Conservation (phyloP, 1,140 invertebrate species). For the Caenorhabditis brenneri region DNA sequence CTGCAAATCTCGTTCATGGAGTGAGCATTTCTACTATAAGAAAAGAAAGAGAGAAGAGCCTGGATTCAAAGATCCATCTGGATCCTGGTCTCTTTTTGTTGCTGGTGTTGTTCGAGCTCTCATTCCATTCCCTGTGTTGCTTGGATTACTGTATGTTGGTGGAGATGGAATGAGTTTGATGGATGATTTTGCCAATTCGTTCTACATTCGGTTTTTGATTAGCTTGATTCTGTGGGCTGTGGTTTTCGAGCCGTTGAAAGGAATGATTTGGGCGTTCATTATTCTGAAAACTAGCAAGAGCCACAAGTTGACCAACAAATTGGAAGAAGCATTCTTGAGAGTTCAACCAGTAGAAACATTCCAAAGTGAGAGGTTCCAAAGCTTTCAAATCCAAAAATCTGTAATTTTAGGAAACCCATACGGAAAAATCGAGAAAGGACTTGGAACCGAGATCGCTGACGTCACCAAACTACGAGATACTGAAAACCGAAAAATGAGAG, state of each 20-base stretch:
- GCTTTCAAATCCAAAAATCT: not conserved
- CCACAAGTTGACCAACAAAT: slow-evolving; percentile 21
- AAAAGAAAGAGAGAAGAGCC: not conserved
- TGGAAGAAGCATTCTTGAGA: slow-evolving; percentile 58
- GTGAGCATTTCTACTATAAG: not conserved
- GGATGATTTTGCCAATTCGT: slow-evolving; percentile 42
- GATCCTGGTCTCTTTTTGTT: not conserved
- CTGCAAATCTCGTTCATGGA: not conserved
- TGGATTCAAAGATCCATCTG: not conserved
- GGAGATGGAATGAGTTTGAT: slow-evolving; percentile 28
- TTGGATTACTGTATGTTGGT: not conserved
- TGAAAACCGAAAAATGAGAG: slow-evolving; percentile 70
- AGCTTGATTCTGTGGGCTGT: slow-evolving; percentile 47
- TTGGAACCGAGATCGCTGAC: slow-evolving; percentile 62
- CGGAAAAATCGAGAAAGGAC: slow-evolving; percentile 25
- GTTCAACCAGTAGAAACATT: slow-evolving; percentile 67
- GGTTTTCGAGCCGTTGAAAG: slow-evolving; percentile 54
- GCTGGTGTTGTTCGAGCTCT: not conserved
- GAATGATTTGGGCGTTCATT: slow-evolving; percentile 22
- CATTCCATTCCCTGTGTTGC: not conserved
- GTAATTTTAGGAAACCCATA: slow-evolving; percentile 33
- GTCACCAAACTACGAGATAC: slow-evolving; percentile 68
- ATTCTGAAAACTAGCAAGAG: slow-evolving; percentile 27
- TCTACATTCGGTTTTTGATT: slow-evolving; percentile 50
- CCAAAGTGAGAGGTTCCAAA: slow-evolving; percentile 27